phyloP scores from a whole-genome alignment of 1,140 invertebrate genomes.

The Holcopasites calliopsidis region DNA sequence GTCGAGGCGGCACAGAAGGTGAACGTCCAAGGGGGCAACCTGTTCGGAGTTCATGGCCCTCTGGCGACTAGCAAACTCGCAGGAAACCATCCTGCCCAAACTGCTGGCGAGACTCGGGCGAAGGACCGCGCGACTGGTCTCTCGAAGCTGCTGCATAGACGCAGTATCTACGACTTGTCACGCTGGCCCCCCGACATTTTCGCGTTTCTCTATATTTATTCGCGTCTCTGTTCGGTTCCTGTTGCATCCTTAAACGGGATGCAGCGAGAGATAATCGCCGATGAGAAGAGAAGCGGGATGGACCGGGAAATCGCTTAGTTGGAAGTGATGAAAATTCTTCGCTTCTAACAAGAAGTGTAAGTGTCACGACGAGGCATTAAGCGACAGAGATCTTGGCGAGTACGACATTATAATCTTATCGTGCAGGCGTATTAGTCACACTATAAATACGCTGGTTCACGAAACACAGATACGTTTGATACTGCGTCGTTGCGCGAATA shows the following conservation, averaged over 20 bases:
- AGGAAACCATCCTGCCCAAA: constrained; percentile 74
- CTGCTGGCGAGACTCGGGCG: constrained; percentile 69
- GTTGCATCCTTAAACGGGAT: not conserved
- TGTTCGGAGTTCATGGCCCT: constrained; percentile 81
- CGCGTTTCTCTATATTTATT: not conserved
- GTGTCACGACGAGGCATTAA: constrained; percentile 22
- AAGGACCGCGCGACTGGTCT: constrained; percentile 58
- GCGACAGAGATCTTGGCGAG: constrained; percentile 40
- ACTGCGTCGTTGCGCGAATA: constrained; percentile 30
- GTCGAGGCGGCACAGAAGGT: constrained; percentile 74
- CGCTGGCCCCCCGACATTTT: too few species aligned
- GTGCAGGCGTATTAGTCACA: constrained; percentile 45
- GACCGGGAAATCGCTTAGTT: not conserved
- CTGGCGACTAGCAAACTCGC: constrained; percentile 76
- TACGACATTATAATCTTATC: constrained; percentile 59
- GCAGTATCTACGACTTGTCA: too few species aligned
- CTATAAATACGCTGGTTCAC: constrained; percentile 40
- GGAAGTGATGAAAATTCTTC: not conserved
- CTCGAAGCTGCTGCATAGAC: too few species aligned
- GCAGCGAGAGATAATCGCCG: not conserved
- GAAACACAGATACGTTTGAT: constrained; percentile 39
- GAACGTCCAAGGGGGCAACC: constrained; percentile 80
- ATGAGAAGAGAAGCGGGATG: constrained; percentile 51
- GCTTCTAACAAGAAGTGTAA: not conserved
- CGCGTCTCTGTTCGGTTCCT: not conserved